Base-by-base conservation (phyloP, 2,113 vertebrate genomes). In the Scytalopus superciliaris region DNA sequence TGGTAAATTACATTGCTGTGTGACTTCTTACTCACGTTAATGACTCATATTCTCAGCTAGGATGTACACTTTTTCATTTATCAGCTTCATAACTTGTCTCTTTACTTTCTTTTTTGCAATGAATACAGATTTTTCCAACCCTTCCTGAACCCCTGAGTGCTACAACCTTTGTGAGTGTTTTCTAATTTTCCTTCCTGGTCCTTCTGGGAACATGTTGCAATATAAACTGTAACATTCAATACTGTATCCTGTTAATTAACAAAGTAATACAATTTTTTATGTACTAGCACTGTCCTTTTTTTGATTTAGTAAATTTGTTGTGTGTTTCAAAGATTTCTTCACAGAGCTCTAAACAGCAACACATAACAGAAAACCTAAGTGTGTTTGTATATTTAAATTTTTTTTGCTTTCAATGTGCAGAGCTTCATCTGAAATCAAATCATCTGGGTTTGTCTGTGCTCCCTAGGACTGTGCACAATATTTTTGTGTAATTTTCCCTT, bases 331-430 rank as follows among this genome's bases (percentile, higher is more conserved):
- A 81, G 18, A 70, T 49, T 84, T 82, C 21, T 84, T 93, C 42
- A 64, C 64, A 84, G 88, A 89, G 49, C 35, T 91, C 68, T 77
- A 87, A 95, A 62, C 10, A 52, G 60, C 53, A 55, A 88, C 49
- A 60, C 50, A 95, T 90, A 90, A 39, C 79, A 90, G 66, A 82
- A 94, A 94, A 85, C 42, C 19, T 74, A 57, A 77, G 60, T 74
- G 19, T 52, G 75, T 74, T 96, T 68, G 55, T 73, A 25, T 64
- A 56, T 87, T 87, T 73, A 24, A 63, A 9, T 19, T n/a, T 84
- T 76, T 44, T 84, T 69, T 25, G 13, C 31, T 67, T 90, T 82
- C 52, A 63, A 0, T 24, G 28, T 25, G 24, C 70, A 87, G 50
- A 92, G 18, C 74, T 89, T 64, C 40, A 84, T 77, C 40, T 62